phyloP scores from a whole-genome alignment of 2,113 vertebrate species.

The Phylloscopus trochilus region DNA sequence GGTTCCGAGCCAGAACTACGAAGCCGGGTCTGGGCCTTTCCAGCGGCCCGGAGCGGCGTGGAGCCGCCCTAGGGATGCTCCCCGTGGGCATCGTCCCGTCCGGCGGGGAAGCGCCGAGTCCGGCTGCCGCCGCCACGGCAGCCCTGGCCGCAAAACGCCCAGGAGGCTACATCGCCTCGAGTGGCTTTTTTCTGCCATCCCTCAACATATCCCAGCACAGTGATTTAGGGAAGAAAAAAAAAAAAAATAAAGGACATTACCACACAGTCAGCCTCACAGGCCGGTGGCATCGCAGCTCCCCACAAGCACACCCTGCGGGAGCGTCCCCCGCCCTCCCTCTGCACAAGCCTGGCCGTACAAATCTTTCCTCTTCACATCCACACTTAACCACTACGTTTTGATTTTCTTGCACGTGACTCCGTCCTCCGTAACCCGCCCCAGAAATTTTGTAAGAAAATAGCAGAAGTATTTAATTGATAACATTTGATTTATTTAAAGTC shows the following conservation, averaged over 20 bases:
- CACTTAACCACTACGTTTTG: neutral
- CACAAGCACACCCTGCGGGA: neutral
- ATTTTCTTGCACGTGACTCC: neutral
- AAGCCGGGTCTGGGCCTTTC: neutral
- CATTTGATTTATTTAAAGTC: slow-evolving; percentile 82
- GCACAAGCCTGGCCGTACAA: too few relatives aligned
- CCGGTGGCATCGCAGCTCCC: neutral
- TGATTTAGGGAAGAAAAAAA: neutral
- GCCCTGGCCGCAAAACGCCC: neutral
- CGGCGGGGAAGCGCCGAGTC: neutral
- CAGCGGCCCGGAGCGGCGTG: neutral
- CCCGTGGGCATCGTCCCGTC: neutral
- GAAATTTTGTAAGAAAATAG: slow-evolving; percentile 40
- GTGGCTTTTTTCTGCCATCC: neutral
- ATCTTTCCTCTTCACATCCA: neutral
- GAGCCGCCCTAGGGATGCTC: neutral
- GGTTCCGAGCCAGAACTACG: slow-evolving; percentile 2
- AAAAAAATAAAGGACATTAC: neutral
- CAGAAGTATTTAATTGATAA: slow-evolving; percentile 64
- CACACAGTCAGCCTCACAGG: neutral
- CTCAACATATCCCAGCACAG: neutral
- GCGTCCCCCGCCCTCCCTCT: neutral
- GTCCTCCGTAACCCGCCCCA: neutral
- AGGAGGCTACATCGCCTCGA: neutral
- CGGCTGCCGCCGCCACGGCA: neutral